Conservation (phyloP, 2,888 invertebrate species). For the Lasius fuliginosus region DNA sequence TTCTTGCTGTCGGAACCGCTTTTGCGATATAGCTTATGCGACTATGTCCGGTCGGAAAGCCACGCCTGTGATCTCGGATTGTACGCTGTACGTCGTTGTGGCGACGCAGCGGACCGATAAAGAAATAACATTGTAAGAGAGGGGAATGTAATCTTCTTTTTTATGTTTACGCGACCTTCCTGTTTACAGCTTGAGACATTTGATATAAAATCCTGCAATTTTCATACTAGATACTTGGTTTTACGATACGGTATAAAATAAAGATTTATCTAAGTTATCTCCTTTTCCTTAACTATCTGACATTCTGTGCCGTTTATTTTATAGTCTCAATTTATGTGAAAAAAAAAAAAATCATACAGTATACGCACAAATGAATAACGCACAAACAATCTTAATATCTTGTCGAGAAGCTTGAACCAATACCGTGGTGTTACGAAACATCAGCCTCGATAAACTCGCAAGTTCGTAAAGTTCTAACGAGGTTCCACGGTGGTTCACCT, state of each 20-base stretch:
- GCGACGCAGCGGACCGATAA: background rate
- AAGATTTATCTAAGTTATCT: constrained; percentile 15
- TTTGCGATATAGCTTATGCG: constrained; percentile 14
- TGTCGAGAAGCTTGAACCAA: constrained; percentile 22
- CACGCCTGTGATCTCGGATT: background rate
- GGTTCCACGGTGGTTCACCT: constrained; percentile 57
- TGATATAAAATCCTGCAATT: constrained; percentile 26
- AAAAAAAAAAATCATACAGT: background rate
- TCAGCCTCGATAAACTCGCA: constrained; percentile 49
- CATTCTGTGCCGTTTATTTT: constrained; percentile 8
- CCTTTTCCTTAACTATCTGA: background rate
- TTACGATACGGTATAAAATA: background rate
- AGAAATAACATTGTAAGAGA: constrained; percentile 3
- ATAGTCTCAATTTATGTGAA: constrained; percentile 1
- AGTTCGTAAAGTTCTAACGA: constrained; percentile 64
- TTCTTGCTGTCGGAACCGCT: background rate
- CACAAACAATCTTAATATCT: constrained; percentile 27
- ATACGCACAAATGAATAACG: constrained; percentile 16
- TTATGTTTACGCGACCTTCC: constrained; percentile 2
- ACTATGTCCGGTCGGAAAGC: background rate
- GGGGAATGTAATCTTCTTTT: background rate
- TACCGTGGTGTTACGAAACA: constrained; percentile 47
- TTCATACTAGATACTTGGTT: background rate
- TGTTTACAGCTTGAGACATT: constrained; percentile 18
- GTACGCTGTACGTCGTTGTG: background rate